Evolutionary conservation across 2,113 vertebrate species (phyloP), one percentile per base, ranked within the genome.

Genomic region (Corythaixoides concolor): DNA sequence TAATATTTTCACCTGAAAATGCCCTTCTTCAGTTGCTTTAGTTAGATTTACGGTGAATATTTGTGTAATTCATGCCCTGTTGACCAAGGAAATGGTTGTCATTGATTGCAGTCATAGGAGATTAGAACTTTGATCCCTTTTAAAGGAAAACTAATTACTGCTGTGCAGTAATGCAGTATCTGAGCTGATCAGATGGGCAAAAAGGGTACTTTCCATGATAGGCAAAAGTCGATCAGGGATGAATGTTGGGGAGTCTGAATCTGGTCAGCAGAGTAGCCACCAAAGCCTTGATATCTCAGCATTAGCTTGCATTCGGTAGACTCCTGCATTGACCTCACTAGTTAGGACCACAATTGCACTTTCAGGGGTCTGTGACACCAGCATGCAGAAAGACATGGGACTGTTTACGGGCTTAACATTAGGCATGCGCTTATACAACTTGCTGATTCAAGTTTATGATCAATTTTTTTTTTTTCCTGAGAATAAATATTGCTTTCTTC

Each of bases 51-150:
- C 43, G 70, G 47, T 43, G 76, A 74, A 52, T 77, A 53, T 67
- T 80, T 89, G 62, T 85, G 47, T 85, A 93, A 89, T 88, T 83
- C 17, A 32, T 85, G 77, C 28, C 66, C 80, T 72, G 49, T 50
- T 95, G 84, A 85, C 90, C 26, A 69, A 63, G 64, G 66, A 84
- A 82, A 81, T 35, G 62, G 37, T 73, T 85, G 32, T 37, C 58
- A 85, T 89, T 95, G 77, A 95, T 89, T 87, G 45, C 45, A 73
- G 77, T 73, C 66, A 14, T 59, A 47, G 39, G 84, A 86, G 88
- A 70, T 81, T 49, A 74, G 82, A 82, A 95, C 67, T 91, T 45
- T 87, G 41, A 84, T 95, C 63, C 53, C 50, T 89, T 95, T 95
- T 79, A 72, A 91, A 92, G 81, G 55, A 85, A 94, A 96, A 58